Conservation (phyloP, 2,113 vertebrate genomes). For the Antechinus flavipes region DNA sequence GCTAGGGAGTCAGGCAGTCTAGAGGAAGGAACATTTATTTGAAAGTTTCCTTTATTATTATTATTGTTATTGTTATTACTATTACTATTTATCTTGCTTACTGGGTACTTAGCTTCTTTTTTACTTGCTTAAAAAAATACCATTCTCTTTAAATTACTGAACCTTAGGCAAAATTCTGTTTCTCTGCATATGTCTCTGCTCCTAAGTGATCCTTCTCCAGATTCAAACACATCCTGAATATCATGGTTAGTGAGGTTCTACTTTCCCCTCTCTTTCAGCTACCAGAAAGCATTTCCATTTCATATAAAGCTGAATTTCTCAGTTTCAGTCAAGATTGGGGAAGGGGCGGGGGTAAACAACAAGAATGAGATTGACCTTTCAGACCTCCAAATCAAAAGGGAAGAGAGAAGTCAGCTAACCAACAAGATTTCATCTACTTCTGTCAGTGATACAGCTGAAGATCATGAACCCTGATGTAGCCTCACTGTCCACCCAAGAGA, state of each 20-base stretch:
- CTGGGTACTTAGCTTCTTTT: not conserved
- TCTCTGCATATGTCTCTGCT: not conserved
- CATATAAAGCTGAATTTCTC: rapidly evolving
- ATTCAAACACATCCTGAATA: rapidly evolving
- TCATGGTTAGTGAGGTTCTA: rapidly evolving
- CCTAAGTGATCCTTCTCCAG: too few species aligned
- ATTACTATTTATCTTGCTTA: not conserved
- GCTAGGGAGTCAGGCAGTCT: not conserved
- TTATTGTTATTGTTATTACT: not conserved
- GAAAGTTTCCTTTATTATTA: not conserved
- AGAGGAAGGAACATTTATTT: not conserved
- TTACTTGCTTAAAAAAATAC: not conserved
- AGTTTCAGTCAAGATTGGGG: rapidly evolving
- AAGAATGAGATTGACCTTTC: rapidly evolving
- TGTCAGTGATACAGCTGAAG: rapidly evolving
- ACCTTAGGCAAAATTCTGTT: not conserved
- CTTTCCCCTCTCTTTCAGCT: not conserved
- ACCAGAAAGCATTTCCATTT: rapidly evolving
- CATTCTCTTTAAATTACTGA: not conserved
- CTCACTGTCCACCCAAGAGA: not conserved
- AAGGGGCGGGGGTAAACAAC: rapidly evolving
- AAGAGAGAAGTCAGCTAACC: too few species aligned
- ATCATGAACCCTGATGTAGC: rapidly evolving
- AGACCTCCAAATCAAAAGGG: rapidly evolving
- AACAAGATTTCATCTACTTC: rapidly evolving